Evolutionary conservation across 1,140 invertebrate species (phyloP).

Genomic region (Contarinia nasturtii): DNA sequence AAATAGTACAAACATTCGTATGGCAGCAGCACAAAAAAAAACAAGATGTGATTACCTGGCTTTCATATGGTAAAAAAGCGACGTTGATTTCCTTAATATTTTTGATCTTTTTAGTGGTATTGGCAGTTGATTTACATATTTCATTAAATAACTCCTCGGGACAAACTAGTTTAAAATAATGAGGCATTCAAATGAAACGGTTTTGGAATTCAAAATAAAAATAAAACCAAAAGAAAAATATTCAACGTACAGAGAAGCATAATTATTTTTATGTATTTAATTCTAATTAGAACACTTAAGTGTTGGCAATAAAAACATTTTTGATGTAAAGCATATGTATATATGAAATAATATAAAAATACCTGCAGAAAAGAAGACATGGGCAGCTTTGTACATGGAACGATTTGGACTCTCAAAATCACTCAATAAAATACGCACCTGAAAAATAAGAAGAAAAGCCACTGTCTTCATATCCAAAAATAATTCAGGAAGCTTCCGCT

Average conservation of each 20-base stretch:
- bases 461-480: no score
- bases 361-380: constrained; percentile 99
- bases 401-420: constrained; percentile 82
- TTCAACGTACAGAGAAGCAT: constrained; percentile 1
- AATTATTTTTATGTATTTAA: no score
- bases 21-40: no score
- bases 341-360: constrained; percentile 22
- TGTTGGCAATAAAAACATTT: not conserved
- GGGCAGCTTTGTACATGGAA: constrained; percentile 81
- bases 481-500: no score
- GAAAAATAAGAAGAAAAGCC: no score
- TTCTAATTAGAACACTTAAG: no score
- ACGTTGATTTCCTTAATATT: constrained; percentile 99
- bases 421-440: no score
- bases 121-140: constrained; percentile 87
- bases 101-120: constrained; percentile 91
- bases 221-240: constrained; percentile 6
- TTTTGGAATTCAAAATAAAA: not conserved
- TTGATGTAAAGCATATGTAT: constrained; percentile 74
- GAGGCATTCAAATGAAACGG: not conserved
- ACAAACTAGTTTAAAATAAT: constrained; percentile 37
- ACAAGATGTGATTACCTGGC: no score
- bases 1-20: no score
- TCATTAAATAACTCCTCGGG: constrained; percentile 87
- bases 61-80: constrained; percentile 97